Percentiles rank a stretch among this genome's conserved stretches.
Conservation (phyloP, 2,888 invertebrate genomes). For the Drosophila bunnanda region DNA sequence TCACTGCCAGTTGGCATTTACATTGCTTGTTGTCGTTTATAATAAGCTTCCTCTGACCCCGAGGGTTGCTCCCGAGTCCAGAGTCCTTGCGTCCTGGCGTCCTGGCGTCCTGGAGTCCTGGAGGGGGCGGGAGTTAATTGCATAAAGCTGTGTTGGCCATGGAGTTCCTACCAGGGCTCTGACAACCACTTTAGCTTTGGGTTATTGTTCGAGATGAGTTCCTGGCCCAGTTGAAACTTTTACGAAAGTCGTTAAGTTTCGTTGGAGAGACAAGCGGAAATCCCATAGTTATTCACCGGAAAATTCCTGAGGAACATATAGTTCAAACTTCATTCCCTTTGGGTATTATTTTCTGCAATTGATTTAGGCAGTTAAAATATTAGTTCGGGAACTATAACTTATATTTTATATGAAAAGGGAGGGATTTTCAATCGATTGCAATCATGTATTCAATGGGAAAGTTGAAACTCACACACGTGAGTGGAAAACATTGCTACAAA, state of each 20-base stretch:
- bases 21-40: conserved; percentile 45
- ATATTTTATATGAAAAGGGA: not conserved
- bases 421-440: conserved; percentile 21
- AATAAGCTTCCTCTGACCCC: conserved; percentile 38
- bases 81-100: too few species aligned
- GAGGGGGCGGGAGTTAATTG: conserved; percentile 33
- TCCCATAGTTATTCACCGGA: conserved; percentile 2
- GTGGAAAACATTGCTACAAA: conserved; percentile 23
- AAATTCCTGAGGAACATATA: not conserved
- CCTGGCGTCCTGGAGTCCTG: not conserved
- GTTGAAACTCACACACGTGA: conserved; percentile 19
- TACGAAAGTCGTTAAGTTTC: conserved; percentile 15
- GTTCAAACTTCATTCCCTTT: not conserved
- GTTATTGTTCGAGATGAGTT: conserved; percentile 27
- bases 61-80: conserved; percentile 1
- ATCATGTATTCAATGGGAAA: conserved; percentile 25
- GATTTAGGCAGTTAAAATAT: not conserved
- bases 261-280: not conserved
- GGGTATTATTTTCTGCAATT: not conserved
- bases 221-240: conserved; percentile 23
- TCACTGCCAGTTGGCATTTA: conserved; percentile 48
- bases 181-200: conserved; percentile 23
- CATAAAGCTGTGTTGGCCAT: conserved; percentile 36
- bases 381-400: not conserved
- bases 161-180: conserved; percentile 14